Conservation (phyloP, 2,888 invertebrate species). For the Hartigia nigra region DNA sequence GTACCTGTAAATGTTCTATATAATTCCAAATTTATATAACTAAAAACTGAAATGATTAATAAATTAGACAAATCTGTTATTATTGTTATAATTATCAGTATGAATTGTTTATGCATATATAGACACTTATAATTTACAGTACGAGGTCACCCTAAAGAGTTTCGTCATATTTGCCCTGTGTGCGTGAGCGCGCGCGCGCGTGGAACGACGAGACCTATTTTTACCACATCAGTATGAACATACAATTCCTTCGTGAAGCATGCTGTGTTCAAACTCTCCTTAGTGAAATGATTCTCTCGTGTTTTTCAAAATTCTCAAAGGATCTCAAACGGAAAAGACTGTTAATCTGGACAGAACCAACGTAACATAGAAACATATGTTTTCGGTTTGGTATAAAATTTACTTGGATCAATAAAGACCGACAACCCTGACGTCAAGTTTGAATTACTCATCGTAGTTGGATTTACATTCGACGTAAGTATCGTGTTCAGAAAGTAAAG, state of each 20-base stretch:
- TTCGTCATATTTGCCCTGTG: neutral
- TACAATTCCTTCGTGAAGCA: neutral
- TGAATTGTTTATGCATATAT: neutral
- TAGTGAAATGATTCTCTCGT: neutral
- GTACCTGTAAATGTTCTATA: neutral
- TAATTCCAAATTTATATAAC: neutral
- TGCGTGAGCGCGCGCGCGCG: neutral
- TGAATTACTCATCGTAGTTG: neutral
- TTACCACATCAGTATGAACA: neutral
- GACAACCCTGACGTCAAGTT: neutral
- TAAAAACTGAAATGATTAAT: neutral
- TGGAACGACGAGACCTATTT: slow-evolving; percentile 2
- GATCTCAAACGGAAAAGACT: neutral
- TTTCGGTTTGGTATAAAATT: neutral
- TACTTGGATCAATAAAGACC: neutral
- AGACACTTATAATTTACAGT: neutral
- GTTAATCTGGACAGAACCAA: neutral
- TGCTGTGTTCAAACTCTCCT: neutral
- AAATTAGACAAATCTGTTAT: neutral
- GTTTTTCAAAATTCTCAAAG: neutral
- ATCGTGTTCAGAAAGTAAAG: neutral
- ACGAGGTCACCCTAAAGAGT: neutral
- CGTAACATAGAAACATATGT: neutral
- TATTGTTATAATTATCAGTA: neutral
- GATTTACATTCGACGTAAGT: neutral